Base-by-base conservation (phyloP, 2,797 vertebrate species). In the Syngnathus acus region DNA sequence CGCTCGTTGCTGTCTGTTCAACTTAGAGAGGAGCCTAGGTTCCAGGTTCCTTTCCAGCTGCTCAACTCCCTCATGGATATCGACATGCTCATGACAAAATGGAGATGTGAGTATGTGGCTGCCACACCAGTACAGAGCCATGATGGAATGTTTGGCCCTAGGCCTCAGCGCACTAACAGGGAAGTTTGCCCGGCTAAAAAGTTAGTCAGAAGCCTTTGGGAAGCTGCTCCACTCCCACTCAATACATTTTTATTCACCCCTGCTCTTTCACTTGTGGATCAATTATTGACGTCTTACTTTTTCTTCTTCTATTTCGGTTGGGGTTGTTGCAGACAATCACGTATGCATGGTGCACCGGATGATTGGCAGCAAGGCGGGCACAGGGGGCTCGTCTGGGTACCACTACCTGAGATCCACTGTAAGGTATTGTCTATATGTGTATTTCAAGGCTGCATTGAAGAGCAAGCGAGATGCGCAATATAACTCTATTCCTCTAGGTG, bases 341-440 rank as follows among this genome's bases (percentile, higher is more conserved):
- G 96, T 97, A 54, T 99, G 97, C 87, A 91, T 97, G 93, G 96
- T 96, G 75, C 97, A 99, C 79, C 92, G 95, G 55, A 99, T 99
- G 96, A 96, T 99, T 69, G 97, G 97, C 73, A 94, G 92, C 88
- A 99, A 98, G 78, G 87, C 91, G 8, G 97, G 96, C 60, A 99
- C 97, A 0, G 96, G 96, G 0, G 96, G 96, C 14, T 98, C 97
- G 17, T 99, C 97, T 6, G 97, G 97, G 4, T 99, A 98, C 84
- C 94, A 95, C 5, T 98, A 99, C 76, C 84, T 99, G 74, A 94
- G 96, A 73, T 98, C 97, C 2, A 99, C 97, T 6, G 92, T 99
- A 86, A 98, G 97, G 97, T 98, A 89, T 58, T 77, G 66, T 54
- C 48, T 54, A 53, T 45, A 10, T 66, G 21, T 26, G 26, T 13